Base-by-base conservation (phyloP, 2,888 invertebrate genomes). In the Podotricha telesiphe region DNA sequence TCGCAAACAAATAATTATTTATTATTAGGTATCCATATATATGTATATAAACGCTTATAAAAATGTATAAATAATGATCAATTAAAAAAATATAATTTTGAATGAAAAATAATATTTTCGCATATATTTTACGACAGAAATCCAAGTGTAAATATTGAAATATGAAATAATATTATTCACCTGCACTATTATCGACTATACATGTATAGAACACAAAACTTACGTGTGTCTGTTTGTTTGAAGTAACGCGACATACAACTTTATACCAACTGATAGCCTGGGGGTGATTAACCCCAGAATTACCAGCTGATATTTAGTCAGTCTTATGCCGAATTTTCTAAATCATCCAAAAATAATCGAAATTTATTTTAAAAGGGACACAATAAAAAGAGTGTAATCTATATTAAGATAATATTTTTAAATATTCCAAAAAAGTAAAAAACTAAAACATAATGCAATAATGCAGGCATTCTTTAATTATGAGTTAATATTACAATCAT, bases 291-390 rank as follows among this genome's bases (percentile, higher is more conserved):
- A 94, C 94, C 96, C 97, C 97, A 97, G 97, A 98, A 98, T 98
- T 98, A 98, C 98, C 98, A 98, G 98, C 98, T 98, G 98, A 98
- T 98, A 98, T 98, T 98, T 97, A 95, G 94, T 86, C 87, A 95
- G 94, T 86, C 87, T 80, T 78, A 75, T 62, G 74, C 77, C 86
- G 76, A 61, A 50, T 62, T 48, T 64, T 64, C 64, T 20, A 64
- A 42, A 64, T 64, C 51, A 53, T 51, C 62, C 48, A 28, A 51
- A 51, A 48, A 51, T 6, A 64, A 64, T 48, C 37, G 37, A 8
- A 37, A 37, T 8, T 37, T 37, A 37, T 37, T 37, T 7, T 5
- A 28, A 28, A 28, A 2, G 28, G 28, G 4, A 28, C 2, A 28
- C 28, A 28, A 28, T 28, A 37, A 37, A 8, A 37, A 1, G 10